Evolutionary conservation across 2,888 invertebrate genomes (phyloP), one percentile per base, ranked within the genome.

Genomic region (Clivina fossor): DNA sequence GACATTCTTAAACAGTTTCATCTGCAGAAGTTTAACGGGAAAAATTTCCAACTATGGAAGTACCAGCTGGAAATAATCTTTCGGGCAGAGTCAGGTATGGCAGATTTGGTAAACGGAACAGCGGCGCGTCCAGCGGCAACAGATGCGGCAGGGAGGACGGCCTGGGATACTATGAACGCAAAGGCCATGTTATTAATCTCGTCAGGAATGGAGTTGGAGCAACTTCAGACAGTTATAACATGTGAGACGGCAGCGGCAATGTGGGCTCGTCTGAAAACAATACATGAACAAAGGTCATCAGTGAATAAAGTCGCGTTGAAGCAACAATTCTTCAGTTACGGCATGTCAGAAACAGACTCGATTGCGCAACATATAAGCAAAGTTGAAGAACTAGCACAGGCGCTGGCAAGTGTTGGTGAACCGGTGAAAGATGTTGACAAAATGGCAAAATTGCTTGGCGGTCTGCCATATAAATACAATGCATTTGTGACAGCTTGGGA

Each of bases 331-430:
- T 41, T 41, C 22, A 41, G 24, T 22, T 41, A 41, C 24, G n/a
- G 11, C 3, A 41, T 41, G 43, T 3, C 24, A 11, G 24, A 20
- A 41, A 49, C 33, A 37, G 50, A 60, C 2, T 30, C 32, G 7
- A 47, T 57, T 19, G 53, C 59, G 8, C 47, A 59, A 18, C 59
- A 59, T 46, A 33, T 57, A 8, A 48, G 56, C 13, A 58, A 60
- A 28, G 35, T 60, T 18, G 58, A 60, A 5, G 37, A 46, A 18
- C 16, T 60, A 41, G 40, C 51, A 1, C 30, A 40, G 28, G 58
- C 58, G 4, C 28, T n/a, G n/a, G n/a, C n/a, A 7, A 46, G 58
- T 22, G 40, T 58, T 22, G 49, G 18, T 20, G 49, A 49, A 33
- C 18, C 41, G 18, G 47, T 58, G 9, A 33, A 19, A n/a, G 40